Evolutionary conservation across 1,140 invertebrate genomes (phyloP).

Genomic region (Neuroterus valhalla): DNA sequence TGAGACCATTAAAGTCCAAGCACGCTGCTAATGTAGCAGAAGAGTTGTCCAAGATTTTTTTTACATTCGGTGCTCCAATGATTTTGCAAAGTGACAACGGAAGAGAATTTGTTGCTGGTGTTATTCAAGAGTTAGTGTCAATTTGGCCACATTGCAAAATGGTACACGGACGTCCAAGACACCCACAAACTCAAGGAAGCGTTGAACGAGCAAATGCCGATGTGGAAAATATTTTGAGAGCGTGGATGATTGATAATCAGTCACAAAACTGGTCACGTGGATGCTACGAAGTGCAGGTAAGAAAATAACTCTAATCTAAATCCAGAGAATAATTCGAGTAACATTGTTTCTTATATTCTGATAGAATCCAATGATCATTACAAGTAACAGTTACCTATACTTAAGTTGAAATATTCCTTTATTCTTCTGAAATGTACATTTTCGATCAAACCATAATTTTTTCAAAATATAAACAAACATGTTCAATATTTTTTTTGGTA

Average conservation of each 20-base stretch:
- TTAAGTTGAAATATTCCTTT: no score
- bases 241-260: neutral
- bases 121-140: slow-evolving; percentile 32
- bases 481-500: no score
- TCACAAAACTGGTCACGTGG: no score
- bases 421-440: no score
- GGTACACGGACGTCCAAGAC: slow-evolving; percentile 43
- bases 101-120: neutral
- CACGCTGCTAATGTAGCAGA: slow-evolving; percentile 62
- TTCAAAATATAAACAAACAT: no score
- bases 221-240: slow-evolving; percentile 24
- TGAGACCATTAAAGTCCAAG: slow-evolving; percentile 66
- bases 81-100: slow-evolving; percentile 42
- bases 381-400: no score
- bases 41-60: slow-evolving; percentile 66
- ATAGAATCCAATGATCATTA: no score
- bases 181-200: slow-evolving; percentile 43
- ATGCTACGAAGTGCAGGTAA: no score
- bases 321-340: no score
- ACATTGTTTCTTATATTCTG: no score
- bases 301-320: no score
- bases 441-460: no score
- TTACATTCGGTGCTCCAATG: slow-evolving; percentile 60
- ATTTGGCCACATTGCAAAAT: neutral
- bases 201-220: slow-evolving; percentile 45